Evolutionary conservation across 2,888 invertebrate genomes (phyloP).

Genomic region (Drosophila nr. medialis): DNA sequence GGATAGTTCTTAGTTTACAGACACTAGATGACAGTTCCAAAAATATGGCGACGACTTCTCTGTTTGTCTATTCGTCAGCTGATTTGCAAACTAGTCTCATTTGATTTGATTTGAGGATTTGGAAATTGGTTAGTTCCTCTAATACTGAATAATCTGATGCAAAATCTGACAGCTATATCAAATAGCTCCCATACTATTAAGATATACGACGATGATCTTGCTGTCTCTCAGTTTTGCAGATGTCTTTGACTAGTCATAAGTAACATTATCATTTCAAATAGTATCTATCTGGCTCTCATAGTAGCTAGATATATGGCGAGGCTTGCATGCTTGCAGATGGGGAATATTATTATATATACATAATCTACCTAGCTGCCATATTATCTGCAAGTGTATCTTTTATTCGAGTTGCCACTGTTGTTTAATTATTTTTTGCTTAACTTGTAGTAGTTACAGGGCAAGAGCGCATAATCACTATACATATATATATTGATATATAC

Average conservation of each 20-base stretch:
- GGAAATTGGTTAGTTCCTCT: too few species aligned
- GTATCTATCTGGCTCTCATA: not conserved
- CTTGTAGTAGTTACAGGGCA: slow-evolving; percentile 24
- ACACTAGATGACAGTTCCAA: too few species aligned
- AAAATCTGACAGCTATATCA: too few species aligned
- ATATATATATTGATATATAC: not conserved
- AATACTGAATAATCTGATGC: too few species aligned
- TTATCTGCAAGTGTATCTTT: slow-evolving; percentile 3
- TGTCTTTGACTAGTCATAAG: not conserved
- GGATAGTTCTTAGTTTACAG: too few species aligned
- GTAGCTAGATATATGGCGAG: not conserved
- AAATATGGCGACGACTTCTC: not conserved
- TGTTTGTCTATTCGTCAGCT: not conserved
- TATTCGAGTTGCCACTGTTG: not conserved
- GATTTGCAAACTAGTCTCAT: not conserved
- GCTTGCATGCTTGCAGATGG: too few species aligned
- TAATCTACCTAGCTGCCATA: not conserved
- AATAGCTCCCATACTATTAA: too few species aligned
- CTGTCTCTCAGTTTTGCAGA: not conserved
- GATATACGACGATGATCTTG: too few species aligned
- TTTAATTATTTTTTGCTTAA: not conserved
- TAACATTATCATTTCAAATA: not conserved
- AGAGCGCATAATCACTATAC: slow-evolving; percentile 43
- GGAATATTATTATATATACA: too few species aligned
- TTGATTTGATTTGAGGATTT: too few species aligned